Evolutionary conservation across 2,888 invertebrate genomes (phyloP).

Genomic region (Noctua janthina): DNA sequence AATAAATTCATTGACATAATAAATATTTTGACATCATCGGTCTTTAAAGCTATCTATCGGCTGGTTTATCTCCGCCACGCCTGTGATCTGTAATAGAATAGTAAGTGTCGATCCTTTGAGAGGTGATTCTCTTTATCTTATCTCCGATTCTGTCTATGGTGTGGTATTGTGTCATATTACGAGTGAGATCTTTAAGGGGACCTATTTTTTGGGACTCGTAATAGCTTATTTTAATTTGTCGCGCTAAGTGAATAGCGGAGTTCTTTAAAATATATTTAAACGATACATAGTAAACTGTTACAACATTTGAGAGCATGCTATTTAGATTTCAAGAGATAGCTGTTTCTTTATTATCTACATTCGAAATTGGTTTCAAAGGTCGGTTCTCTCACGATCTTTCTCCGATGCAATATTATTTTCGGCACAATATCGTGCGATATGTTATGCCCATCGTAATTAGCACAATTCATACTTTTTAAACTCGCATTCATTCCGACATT

Average conservation of each 20-base stretch:
- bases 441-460: not conserved
- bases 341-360: not conserved
- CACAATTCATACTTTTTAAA: not conserved
- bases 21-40: slow-evolving; percentile 80
- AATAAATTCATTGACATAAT: slow-evolving; percentile 75
- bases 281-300: slow-evolving; percentile 1
- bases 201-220: slow-evolving; percentile 35
- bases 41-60: slow-evolving; percentile 66
- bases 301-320: not conserved
- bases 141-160: slow-evolving; percentile 72
- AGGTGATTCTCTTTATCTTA: slow-evolving; percentile 78
- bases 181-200: slow-evolving; percentile 42
- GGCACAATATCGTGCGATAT: not conserved
- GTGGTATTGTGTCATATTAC: slow-evolving; percentile 69
- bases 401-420: not conserved
- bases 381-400: not conserved
- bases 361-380: not conserved
- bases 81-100: slow-evolving; percentile 72
- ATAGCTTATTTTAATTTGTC: slow-evolving; percentile 45
- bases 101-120: slow-evolving; percentile 74
- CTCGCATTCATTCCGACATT: not conserved
- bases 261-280: slow-evolving; percentile 35
- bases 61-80: slow-evolving; percentile 67
- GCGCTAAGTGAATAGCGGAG: slow-evolving; percentile 25
- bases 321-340: not conserved